Evolutionary conservation across 1,140 invertebrate species (phyloP).

Genomic region (Tachypleus tridentatus): DNA sequence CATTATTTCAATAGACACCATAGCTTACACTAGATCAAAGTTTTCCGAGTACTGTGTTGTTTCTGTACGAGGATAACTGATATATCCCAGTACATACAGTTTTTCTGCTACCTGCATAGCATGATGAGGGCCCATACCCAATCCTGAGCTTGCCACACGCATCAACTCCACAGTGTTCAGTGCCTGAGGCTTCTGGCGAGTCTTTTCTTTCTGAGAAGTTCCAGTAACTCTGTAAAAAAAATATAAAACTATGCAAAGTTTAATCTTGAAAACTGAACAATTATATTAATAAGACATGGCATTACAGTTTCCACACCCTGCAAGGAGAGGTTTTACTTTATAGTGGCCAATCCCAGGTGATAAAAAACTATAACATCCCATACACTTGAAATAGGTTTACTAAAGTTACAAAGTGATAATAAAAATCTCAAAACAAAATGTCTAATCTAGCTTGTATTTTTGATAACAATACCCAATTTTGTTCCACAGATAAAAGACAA

Average conservation of each 20-base stretch:
- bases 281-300: not conserved
- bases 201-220: constrained; percentile 63
- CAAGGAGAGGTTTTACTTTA: too few species aligned
- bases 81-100: constrained; percentile 87
- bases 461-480: too few species aligned
- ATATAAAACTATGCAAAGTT: not conserved
- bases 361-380: too few species aligned
- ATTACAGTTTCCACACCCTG: not conserved
- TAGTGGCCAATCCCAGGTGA: too few species aligned
- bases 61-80: constrained; percentile 91
- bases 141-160: constrained; percentile 77
- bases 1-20: not conserved
- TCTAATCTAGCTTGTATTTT: too few species aligned
- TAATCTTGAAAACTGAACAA: not conserved
- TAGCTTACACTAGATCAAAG: constrained; percentile 75
- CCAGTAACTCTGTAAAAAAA: constrained; percentile 47
- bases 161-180: constrained; percentile 96
- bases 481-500: too few species aligned
- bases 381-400: too few species aligned
- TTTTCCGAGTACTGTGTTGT: constrained; percentile 93
- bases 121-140: constrained; percentile 91
- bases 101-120: constrained; percentile 91
- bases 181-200: constrained; percentile 72
- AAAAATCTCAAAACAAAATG: too few species aligned
- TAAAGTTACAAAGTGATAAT: too few species aligned